These are phyloP conservation scores for Nesoenas mayeri DNA, from an alignment of 2,113 vertebrate genomes.

Conservation along the genomic window DNA sequence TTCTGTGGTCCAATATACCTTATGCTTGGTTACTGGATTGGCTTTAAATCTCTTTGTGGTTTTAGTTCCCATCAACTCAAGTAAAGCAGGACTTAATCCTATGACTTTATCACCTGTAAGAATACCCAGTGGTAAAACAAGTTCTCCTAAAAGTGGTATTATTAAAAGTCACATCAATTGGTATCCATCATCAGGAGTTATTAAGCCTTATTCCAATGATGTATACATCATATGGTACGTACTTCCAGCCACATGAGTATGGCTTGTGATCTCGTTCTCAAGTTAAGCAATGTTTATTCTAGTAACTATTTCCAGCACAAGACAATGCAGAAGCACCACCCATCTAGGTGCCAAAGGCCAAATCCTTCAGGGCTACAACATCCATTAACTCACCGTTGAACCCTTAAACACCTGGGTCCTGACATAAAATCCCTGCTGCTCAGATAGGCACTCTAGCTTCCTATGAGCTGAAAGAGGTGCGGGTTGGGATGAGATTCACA, in stretches of 20 bases:
- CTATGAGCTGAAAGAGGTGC: not conserved
- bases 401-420: not conserved
- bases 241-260: not conserved
- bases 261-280: not conserved
- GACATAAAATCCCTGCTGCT: not conserved
- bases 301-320: not conserved
- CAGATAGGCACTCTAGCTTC: not conserved
- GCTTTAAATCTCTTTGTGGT: not conserved
- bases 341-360: not conserved
- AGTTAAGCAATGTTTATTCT: not conserved
- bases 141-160: not conserved
- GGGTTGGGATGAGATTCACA: not conserved
- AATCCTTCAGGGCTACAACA: not conserved
- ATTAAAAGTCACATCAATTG: not conserved
- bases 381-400: not conserved
- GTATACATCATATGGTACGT: rapidly evolving
- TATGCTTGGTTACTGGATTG: not conserved
- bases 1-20: not conserved
- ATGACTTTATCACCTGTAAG: not conserved
- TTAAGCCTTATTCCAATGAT: not conserved
- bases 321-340: not conserved
- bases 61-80: not conserved
- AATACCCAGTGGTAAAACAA: not conserved
- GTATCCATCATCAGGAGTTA: not conserved
- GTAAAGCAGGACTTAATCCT: not conserved